phyloP scores from a whole-genome alignment of 2,888 invertebrate species.

The Hypselothyrea guttata region DNA sequence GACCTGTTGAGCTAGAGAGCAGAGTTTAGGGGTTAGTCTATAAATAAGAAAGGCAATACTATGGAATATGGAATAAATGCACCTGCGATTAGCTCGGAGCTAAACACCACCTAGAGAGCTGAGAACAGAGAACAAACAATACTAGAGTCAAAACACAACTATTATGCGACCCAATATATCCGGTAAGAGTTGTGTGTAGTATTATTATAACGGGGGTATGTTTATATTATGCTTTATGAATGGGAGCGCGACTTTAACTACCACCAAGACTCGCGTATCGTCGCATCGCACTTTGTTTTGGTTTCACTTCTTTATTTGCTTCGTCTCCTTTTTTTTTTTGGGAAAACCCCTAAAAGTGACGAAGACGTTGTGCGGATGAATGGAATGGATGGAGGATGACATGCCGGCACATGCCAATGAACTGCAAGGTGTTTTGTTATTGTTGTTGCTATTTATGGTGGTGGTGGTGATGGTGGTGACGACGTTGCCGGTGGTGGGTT shows the following conservation, averaged over 20 bases:
- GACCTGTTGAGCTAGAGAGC: conserved; percentile 57
- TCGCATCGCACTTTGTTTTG: conserved; percentile 68
- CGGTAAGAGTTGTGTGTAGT: conserved; percentile 14
- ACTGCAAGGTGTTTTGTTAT: conserved; percentile 45
- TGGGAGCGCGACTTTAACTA: conserved; percentile 73
- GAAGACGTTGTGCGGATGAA: conserved; percentile 68
- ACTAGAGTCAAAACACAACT: conserved; percentile 2
- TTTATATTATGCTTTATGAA: conserved; percentile 69
- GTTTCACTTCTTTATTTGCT: conserved; percentile 34
- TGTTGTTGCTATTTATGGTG: conserved; percentile 11
- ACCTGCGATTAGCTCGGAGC: conserved; percentile 53
- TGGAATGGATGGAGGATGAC: conserved; percentile 58
- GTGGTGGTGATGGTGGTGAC: conserved; percentile 27
- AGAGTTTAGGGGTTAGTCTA: conserved; percentile 52
- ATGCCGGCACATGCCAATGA: conserved; percentile 75
- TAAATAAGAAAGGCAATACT: conserved; percentile 17
- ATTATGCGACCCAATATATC: conserved; percentile 28
- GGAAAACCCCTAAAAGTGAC: conserved; percentile 76
- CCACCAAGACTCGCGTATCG: conserved; percentile 63
- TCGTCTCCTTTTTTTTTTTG: conserved; percentile 51
- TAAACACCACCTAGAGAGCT: conserved; percentile 50
- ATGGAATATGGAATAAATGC: conserved; percentile 28
- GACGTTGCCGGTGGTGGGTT: conserved; percentile 45
- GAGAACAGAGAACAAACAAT: conserved; percentile 46
- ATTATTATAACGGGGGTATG: conserved; percentile 58